Base-by-base conservation (phyloP, 2,888 invertebrate genomes). In the Acanthosepion pharaonis region DNA sequence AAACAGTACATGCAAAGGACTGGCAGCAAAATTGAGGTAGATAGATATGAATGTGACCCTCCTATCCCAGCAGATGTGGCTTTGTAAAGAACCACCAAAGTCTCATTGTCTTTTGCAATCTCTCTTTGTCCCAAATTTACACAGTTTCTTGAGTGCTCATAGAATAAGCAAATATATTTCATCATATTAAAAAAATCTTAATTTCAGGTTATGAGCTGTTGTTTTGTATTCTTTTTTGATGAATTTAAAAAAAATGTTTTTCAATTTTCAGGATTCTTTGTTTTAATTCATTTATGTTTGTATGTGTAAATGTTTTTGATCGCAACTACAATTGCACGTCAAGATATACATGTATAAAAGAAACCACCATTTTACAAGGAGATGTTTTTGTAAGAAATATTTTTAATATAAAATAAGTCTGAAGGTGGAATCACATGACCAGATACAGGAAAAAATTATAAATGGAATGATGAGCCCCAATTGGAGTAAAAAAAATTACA, bases 1-100 rank as follows among this genome's bases (percentile, higher is more conserved):
- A 78, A 78, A 78, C 78, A 78, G 78, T 78, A 78, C n/a, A 78
- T 78, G 78, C 78, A 78, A 78, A 78, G n/a, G 78, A 78, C 78
- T 78, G 78, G 78, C 78, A n/a, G 15, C 15, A n/a, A 9, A 15
- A n/a, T 78, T n/a, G 78, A 78, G 78, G 78, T 78, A n/a, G 78
- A 78, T 78, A n/a, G 9, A 11, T 78, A n/a, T n/a, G 78, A 15
- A n/a, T 78, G n/a, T 15, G 78, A 78, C 11, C 78, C 78, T 15
- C 78, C 78, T 78, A 78, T 78, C 33, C 78, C 78, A 11, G 78
- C 78, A 78, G 78, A 78, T n/a, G 78, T 78, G n/a, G n/a, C 78
- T 9, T 78, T 78, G 78, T 78, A 23, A 78, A 15, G n/a, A n/a
- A 78, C 5, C n/a, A n/a, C 11, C n/a, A 11, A 78, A 78, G n/a